Conservation (phyloP, 2,888 invertebrate species). For the Limnephilus auricula region DNA sequence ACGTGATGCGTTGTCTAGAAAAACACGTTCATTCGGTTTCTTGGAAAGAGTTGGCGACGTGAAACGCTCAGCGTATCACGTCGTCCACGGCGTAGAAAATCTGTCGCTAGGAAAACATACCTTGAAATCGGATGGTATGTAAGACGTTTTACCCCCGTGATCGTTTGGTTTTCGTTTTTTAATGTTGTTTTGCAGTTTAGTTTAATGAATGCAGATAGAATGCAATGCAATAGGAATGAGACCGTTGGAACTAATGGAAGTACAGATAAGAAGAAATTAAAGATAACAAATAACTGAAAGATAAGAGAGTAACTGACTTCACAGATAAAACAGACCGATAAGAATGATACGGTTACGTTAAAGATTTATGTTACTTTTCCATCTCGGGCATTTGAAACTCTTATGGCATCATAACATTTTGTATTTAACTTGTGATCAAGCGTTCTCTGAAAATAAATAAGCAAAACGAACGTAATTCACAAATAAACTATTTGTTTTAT, state of each 20-base stretch:
- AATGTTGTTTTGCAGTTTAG: too few relatives aligned
- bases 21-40: too few relatives aligned
- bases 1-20: too few relatives aligned
- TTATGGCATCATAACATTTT: background rate
- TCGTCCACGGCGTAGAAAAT: too few relatives aligned
- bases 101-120: too few relatives aligned
- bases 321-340: background rate
- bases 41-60: too few relatives aligned
- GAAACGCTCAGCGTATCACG: too few relatives aligned
- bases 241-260: background rate
- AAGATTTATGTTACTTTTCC: background rate
- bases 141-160: background rate
- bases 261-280: background rate
- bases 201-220: background rate
- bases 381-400: background rate
- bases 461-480: background rate
- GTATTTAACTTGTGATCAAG: background rate
- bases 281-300: background rate
- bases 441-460: background rate
- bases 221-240: background rate
- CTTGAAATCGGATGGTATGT: too few relatives aligned
- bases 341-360: background rate
- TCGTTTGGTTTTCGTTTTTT: background rate
- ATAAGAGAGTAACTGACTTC: background rate
- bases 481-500: background rate